These are phyloP conservation scores for Saimiri boliviensis DNA, from an alignment of 2,113 vertebrate species.

Conservation along the genomic window DNA sequence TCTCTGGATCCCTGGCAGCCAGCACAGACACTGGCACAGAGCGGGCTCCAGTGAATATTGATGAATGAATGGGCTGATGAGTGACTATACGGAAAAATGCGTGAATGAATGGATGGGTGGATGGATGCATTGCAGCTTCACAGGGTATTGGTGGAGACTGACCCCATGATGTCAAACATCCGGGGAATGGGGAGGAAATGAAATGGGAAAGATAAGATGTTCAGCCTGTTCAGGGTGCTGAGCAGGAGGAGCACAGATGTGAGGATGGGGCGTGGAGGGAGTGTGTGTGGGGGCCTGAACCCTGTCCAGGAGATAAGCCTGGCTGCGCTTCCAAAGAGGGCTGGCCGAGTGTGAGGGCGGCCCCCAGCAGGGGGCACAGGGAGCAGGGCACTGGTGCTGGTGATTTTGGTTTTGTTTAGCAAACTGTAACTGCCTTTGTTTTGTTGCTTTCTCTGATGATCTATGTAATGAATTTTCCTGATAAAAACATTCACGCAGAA, in stretches of 20 bases:
- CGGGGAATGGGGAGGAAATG: neutral
- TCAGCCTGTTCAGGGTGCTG: neutral
- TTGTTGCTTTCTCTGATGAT: neutral
- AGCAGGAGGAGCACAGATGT: neutral
- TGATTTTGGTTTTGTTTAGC: slow-evolving; percentile 4
- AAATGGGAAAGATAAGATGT: slow-evolving; percentile 41
- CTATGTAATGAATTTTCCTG: neutral
- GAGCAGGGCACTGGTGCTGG: neutral
- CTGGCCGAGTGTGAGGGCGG: neutral
- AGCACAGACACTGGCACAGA: neutral
- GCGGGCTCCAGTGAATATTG: neutral
- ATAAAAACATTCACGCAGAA: neutral
- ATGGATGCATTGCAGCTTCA: neutral
- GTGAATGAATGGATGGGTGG: neutral
- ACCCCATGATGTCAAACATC: neutral
- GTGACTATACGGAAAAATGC: neutral
- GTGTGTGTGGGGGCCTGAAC: neutral
- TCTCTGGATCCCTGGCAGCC: neutral
- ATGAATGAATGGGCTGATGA: neutral
- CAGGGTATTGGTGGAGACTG: neutral
- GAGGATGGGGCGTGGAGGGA: neutral
- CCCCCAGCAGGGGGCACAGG: neutral
- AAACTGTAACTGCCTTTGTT: neutral
- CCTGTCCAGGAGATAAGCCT: neutral
- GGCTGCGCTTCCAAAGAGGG: neutral